These are phyloP conservation scores for Panonychus citri DNA, from an alignment of 1,140 invertebrate species.

Conservation along the genomic window DNA sequence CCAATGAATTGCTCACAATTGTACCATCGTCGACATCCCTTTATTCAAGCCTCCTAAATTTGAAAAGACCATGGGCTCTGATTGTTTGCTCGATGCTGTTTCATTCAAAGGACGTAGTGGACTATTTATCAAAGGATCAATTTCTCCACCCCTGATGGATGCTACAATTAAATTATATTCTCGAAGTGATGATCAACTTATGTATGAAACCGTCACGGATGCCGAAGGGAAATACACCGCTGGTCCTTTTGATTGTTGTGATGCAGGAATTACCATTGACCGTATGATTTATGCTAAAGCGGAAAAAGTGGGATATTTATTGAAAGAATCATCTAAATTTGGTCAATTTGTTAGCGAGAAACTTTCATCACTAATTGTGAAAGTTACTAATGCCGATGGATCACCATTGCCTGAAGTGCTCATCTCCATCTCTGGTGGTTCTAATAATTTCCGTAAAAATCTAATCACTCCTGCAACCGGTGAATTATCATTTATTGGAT, in stretches of 20 bases:
- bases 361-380: slow-evolving; percentile 63
- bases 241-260: slow-evolving; percentile 35
- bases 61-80: slow-evolving; percentile 36
- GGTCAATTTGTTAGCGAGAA: slow-evolving; percentile 61
- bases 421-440: slow-evolving; percentile 66
- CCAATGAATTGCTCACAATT: slow-evolving; percentile 5
- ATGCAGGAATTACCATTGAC: neutral
- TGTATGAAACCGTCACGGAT: slow-evolving; percentile 25
- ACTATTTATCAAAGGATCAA: slow-evolving; percentile 31
- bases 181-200: slow-evolving; percentile 20
- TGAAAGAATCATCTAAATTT: slow-evolving; percentile 30
- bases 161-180: slow-evolving; percentile 34
- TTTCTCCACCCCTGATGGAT: slow-evolving; percentile 37
- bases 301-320: slow-evolving; percentile 62
- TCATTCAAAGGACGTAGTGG: slow-evolving; percentile 29
- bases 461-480: slow-evolving; percentile 53
- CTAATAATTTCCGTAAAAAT: slow-evolving; percentile 60
- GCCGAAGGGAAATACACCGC: slow-evolving; percentile 47
- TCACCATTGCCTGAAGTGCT: slow-evolving; percentile 43
- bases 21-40: slow-evolving; percentile 27
- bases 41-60: slow-evolving; percentile 42
- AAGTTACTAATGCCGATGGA: slow-evolving; percentile 36
- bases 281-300: slow-evolving; percentile 32
- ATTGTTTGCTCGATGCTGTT: slow-evolving; percentile 41
- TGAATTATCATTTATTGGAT: slow-evolving; percentile 48